phyloP scores from a whole-genome alignment of 2,113 vertebrate species.

The Passer montanus region DNA sequence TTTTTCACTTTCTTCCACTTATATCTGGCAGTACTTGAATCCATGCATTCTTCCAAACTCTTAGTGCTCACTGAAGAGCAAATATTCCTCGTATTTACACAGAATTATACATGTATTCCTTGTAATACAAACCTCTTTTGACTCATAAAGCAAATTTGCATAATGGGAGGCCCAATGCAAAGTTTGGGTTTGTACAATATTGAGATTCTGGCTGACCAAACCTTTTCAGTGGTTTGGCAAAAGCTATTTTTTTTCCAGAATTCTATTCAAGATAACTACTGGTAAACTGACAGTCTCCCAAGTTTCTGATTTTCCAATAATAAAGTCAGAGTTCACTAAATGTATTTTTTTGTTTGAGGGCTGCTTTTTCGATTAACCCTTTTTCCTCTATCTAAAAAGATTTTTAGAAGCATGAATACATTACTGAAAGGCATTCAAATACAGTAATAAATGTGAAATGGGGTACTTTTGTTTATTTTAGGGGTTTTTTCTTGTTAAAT shows the following conservation, averaged over 20 bases:
- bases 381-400: background rate
- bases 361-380: background rate
- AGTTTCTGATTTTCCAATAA: background rate
- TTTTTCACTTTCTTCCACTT: constrained; percentile 32
- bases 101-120: background rate
- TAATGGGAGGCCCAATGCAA: background rate
- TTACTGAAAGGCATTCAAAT: background rate
- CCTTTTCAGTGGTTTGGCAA: background rate
- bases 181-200: background rate
- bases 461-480: background rate
- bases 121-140: constrained; percentile 52
- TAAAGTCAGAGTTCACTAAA: background rate
- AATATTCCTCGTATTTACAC: constrained; percentile 33
- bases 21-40: constrained; percentile 18
- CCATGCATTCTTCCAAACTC: constrained; percentile 22
- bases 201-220: background rate
- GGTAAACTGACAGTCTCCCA: background rate
- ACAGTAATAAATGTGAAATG: background rate
- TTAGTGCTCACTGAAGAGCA: constrained; percentile 28
- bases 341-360: background rate
- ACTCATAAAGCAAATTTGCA: constrained; percentile 19
- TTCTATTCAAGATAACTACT: background rate
- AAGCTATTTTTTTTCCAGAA: background rate
- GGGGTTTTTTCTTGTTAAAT: background rate
- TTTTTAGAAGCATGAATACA: background rate